Base-by-base conservation (phyloP, 37 sponge, comb jelly and placozoan genomes). In the Dysidea cf. avara region DNA sequence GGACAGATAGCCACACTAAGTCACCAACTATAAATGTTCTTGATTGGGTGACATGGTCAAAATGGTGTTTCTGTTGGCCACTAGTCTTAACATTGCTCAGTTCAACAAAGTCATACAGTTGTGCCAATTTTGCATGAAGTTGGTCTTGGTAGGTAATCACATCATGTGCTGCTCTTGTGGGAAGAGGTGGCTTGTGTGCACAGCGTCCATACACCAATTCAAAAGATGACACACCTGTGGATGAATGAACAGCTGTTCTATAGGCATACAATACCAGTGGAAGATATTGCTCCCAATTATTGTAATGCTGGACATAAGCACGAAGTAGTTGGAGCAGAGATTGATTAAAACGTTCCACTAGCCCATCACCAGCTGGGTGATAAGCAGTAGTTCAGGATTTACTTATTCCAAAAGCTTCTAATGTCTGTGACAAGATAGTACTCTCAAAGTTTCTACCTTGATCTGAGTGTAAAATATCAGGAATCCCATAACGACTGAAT, bases 201-300 rank as follows among this genome's bases (percentile, higher is more conserved):
- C n/a, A n/a, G n/a, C 75, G 17, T n/a, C n/a, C n/a, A n/a, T n/a
- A n/a, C n/a, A n/a, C n/a, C n/a, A n/a, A n/a, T n/a, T n/a, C n/a
- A n/a, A n/a, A n/a, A n/a, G n/a, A n/a, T n/a, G n/a, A n/a, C n/a
- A n/a, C n/a, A n/a, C n/a, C n/a, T n/a, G n/a, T n/a, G n/a, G n/a
- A n/a, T n/a, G n/a, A n/a, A n/a, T n/a, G n/a, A n/a, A n/a, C n/a
- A n/a, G n/a, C n/a, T 20, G 85, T 66, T 3, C 72, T 46, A 40
- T 84, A 77, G 0, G 77, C 86, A 22, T 33, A 72, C 36, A 66
- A 50, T 5, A 71, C 68, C 18, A 78, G 53, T 22, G 75, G 46
- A 43, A 43, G 46, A 43, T 43, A 43, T 43, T 43, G 5, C 46
- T 43, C 46, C 46, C 46, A 43, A 12, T 43, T 9, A 28, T 56